phyloP scores from a whole-genome alignment of 2,888 invertebrate species.

The Mantis religiosa region DNA sequence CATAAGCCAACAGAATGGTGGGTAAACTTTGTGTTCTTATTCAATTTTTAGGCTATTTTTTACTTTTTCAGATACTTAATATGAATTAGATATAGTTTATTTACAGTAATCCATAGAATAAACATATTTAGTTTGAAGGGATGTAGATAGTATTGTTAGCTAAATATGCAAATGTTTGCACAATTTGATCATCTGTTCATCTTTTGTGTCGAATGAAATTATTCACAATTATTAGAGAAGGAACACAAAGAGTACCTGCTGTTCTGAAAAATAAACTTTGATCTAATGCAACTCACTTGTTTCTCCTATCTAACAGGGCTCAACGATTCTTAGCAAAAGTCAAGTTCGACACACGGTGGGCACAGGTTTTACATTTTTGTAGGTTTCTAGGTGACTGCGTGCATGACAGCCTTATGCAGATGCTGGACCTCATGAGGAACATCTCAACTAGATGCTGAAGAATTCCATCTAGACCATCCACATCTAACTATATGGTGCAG shows the following conservation, averaged over 20 bases:
- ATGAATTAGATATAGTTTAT: neutral
- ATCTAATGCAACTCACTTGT: conserved; percentile 18
- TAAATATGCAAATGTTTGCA: neutral
- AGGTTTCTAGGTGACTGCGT: conserved; percentile 27
- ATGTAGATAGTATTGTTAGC: too few species aligned
- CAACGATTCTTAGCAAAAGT: conserved; percentile 33
- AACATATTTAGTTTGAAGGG: neutral
- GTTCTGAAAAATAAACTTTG: neutral
- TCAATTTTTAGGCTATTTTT: neutral
- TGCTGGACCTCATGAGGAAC: neutral
- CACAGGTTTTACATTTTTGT: conserved; percentile 29
- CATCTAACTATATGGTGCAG: neutral
- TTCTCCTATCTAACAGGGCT: conserved; percentile 28
- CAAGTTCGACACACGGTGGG: conserved; percentile 33
- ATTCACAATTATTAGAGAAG: neutral
- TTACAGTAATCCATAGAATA: neutral
- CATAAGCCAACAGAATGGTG: neutral
- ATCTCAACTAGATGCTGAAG: neutral
- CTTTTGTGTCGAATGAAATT: neutral
- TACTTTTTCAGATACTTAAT: neutral
- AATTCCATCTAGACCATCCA: neutral
- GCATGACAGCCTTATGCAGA: conserved; percentile 9
- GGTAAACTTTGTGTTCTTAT: neutral
- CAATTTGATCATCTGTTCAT: neutral
- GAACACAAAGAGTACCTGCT: neutral